Percentiles rank a stretch among this genome's conserved stretches.
Evolutionary conservation across 2,113 vertebrate species (phyloP).

Genomic region (Pitta sordida): DNA sequence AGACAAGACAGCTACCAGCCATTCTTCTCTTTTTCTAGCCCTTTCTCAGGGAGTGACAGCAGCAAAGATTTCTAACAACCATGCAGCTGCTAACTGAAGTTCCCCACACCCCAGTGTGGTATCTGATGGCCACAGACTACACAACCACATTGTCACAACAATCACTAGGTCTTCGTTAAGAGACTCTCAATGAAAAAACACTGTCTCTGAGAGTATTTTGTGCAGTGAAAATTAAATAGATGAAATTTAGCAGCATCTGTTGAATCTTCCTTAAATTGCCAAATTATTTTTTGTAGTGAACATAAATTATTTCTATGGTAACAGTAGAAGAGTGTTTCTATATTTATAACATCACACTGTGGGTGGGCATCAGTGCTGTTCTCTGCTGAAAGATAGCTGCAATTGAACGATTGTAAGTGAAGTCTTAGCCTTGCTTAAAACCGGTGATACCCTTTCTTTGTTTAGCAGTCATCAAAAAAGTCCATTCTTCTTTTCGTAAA

Average conservation of each 20-base stretch:
- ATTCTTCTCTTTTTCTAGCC: not conserved
- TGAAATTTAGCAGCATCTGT: not conserved
- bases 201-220: not conserved
- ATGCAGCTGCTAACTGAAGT: not conserved
- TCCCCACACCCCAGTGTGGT: accelerated
- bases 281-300: not conserved
- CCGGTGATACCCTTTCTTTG: not conserved
- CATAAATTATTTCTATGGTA: slow-evolving; percentile 27
- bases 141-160: not conserved
- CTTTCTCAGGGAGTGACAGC: not conserved
- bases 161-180: not conserved
- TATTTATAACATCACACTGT: slow-evolving; percentile 4
- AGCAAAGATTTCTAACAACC: not conserved
- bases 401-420: not conserved
- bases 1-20: not conserved
- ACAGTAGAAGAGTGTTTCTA: slow-evolving; percentile 27
- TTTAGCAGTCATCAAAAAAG: not conserved
- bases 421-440: not conserved
- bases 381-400: not conserved
- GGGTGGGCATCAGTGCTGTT: not conserved
- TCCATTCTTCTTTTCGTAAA: not conserved
- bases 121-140: accelerated
- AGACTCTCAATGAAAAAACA: not conserved
- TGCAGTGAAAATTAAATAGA: not conserved
- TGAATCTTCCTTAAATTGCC: not conserved